phyloP scores from a whole-genome alignment of 2,113 vertebrate species.

The Austrofundulus limnaeus region DNA sequence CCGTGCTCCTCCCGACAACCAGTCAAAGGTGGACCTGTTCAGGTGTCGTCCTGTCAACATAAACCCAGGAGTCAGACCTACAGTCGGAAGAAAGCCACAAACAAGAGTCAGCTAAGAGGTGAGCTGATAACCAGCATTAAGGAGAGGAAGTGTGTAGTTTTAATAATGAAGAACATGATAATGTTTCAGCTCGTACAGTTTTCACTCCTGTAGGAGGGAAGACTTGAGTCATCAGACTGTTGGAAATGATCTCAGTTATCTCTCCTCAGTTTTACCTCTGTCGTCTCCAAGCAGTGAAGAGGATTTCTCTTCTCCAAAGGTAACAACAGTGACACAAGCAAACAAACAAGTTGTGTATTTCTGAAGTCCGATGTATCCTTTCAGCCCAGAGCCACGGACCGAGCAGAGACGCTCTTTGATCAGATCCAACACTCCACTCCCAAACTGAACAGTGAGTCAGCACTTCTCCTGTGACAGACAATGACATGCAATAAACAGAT shows the following conservation, averaged over 20 bases:
- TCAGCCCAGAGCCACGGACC: constrained; percentile 10
- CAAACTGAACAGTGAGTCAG: neutral
- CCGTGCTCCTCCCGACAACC: neutral
- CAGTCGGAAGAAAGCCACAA: constrained; percentile 36
- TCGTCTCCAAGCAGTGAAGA: constrained; percentile 75
- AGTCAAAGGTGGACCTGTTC: neutral
- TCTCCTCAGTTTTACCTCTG: constrained; percentile 69
- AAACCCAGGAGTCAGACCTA: neutral
- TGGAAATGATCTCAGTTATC: too few relatives aligned
- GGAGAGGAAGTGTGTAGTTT: too few relatives aligned
- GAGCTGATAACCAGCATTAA: constrained; percentile 16
- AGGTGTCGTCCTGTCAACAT: neutral
- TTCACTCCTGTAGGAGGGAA: too few relatives aligned
- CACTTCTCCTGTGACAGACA: neutral
- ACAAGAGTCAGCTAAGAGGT: constrained; percentile 56
- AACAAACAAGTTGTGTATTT: neutral
- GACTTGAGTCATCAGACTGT: too few relatives aligned
- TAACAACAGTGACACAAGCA: neutral
- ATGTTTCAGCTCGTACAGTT: too few relatives aligned
- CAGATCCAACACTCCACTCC: constrained; percentile 24
- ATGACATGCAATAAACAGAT: too few relatives aligned
- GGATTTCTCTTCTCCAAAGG: constrained; percentile 39
- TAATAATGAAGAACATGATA: too few relatives aligned
- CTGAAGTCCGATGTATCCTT: neutral
- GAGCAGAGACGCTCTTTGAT: constrained; percentile 54